Conservation (phyloP, 2,888 invertebrate species). For the Hoplodrina blanda region DNA sequence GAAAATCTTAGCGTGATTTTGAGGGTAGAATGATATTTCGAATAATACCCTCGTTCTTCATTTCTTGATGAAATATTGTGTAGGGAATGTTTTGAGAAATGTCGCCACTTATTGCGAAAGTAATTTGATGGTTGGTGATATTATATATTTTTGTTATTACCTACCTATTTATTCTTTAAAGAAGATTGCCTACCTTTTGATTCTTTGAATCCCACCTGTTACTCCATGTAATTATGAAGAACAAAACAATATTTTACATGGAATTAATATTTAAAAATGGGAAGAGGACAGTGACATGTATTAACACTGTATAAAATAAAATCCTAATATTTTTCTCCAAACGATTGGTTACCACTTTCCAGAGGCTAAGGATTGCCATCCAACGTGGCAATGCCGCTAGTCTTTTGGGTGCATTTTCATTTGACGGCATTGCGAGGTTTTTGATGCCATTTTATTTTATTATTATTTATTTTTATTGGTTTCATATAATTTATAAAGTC, state of each 20-base stretch:
- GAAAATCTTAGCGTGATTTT: conserved; percentile 60
- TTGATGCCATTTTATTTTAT: too few relatives aligned
- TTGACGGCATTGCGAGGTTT: too few relatives aligned
- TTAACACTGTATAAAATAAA: too few relatives aligned
- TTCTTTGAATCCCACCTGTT: conserved; percentile 16
- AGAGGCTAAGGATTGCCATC: too few relatives aligned
- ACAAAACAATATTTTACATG: neutral
- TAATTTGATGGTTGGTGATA: conserved; percentile 55
- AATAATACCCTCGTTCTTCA: conserved; percentile 60
- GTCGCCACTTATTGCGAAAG: conserved; percentile 57
- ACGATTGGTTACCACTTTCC: too few relatives aligned
- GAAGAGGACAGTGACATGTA: neutral
- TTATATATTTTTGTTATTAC: conserved; percentile 1
- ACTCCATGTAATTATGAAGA: neutral
- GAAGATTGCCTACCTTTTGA: conserved; percentile 5
- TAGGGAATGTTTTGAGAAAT: conserved; percentile 55
- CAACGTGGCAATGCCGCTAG: too few relatives aligned
- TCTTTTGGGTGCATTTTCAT: too few relatives aligned
- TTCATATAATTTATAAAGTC: too few relatives aligned
- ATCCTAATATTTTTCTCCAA: too few relatives aligned
- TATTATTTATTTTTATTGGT: too few relatives aligned
- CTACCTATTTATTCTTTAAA: conserved; percentile 19
- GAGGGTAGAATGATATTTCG: conserved; percentile 61
- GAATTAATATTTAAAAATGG: neutral
- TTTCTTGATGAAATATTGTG: conserved; percentile 64